These are phyloP conservation scores for Drosophila kuntzei DNA, from an alignment of 2,888 invertebrate species.

Conservation along the genomic window DNA sequence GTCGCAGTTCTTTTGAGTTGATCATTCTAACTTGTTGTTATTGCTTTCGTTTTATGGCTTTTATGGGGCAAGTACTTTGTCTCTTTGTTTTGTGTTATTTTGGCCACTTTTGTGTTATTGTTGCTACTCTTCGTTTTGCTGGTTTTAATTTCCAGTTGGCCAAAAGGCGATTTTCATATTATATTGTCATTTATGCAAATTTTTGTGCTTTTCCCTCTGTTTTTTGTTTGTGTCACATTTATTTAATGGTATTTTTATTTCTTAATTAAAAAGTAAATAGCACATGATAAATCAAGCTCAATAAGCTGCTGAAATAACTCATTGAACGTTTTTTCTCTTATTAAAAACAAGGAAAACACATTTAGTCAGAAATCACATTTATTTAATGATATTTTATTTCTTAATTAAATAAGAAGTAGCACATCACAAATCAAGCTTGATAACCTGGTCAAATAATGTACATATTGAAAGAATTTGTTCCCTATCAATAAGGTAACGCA, in stretches of 20 bases:
- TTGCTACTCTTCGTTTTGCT: conserved; percentile 20
- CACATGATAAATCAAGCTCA: conserved; percentile 35
- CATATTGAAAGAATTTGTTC: not conserved
- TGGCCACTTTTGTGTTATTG: conserved; percentile 30
- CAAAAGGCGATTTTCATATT: conserved; percentile 21
- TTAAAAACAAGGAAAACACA: not conserved
- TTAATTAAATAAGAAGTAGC: conserved; percentile 42
- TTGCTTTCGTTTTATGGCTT: conserved; percentile 29
- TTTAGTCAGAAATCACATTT: conserved; percentile 11
- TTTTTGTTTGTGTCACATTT: conserved; percentile 21
- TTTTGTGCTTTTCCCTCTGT: conserved; percentile 1
- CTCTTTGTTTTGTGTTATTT: conserved; percentile 34
- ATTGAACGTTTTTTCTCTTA: not conserved
- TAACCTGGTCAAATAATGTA: not conserved
- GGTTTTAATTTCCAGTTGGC: conserved; percentile 31
- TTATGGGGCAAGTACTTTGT: conserved; percentile 46
- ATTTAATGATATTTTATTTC: conserved; percentile 28
- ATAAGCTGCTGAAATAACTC: not conserved
- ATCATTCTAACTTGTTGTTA: not conserved
- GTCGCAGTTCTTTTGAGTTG: not conserved
- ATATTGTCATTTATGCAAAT: conserved; percentile 27
- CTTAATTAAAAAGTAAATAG: conserved; percentile 47
- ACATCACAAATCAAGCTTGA: conserved; percentile 33
- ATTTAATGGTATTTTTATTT: conserved; percentile 34
- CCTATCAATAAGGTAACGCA: not conserved